These are phyloP conservation scores for Epistrophe grossulariae DNA, from an alignment of 2,888 invertebrate species.

Conservation along the genomic window DNA sequence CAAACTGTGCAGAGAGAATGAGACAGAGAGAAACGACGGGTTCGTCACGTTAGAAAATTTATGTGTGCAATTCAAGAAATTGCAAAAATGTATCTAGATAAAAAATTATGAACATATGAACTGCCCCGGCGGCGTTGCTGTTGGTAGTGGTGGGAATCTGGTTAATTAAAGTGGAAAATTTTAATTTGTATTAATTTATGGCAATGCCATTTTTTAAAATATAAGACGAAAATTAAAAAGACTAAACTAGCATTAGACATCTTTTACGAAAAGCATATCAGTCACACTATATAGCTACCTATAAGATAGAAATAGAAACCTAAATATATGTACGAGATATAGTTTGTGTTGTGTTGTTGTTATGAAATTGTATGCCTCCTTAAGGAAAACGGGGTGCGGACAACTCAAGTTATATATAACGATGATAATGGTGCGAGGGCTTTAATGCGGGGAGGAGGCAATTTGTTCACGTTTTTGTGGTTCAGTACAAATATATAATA, in stretches of 20 bases:
- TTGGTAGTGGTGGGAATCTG: slow-evolving; percentile 64
- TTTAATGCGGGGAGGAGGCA: not conserved
- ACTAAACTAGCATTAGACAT: slow-evolving; percentile 40
- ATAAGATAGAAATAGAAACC: not conserved
- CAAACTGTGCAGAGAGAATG: slow-evolving; percentile 38
- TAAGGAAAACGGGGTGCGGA: slow-evolving; percentile 41
- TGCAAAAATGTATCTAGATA: slow-evolving; percentile 35
- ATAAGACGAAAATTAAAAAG: slow-evolving; percentile 48
- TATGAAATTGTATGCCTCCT: slow-evolving; percentile 58
- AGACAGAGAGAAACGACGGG: not conserved
- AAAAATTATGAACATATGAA: slow-evolving; percentile 5
- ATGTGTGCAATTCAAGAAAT: slow-evolving; percentile 42
- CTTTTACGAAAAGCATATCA: slow-evolving; percentile 37
- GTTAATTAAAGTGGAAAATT: slow-evolving; percentile 71
- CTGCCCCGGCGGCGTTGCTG: no score
- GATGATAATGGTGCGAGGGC: not conserved
- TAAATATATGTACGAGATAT: not conserved
- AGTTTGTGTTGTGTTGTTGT: not conserved
- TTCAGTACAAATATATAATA: slow-evolving; percentile 36
- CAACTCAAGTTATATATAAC: not conserved
- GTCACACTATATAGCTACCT: not conserved
- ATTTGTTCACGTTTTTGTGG: slow-evolving; percentile 61
- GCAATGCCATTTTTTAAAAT: slow-evolving; percentile 51
- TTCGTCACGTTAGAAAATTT: slow-evolving; percentile 10
- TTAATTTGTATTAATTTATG: slow-evolving; percentile 76